phyloP scores from a whole-genome alignment of 2,113 vertebrate genomes.

The Thermophis baileyi region DNA sequence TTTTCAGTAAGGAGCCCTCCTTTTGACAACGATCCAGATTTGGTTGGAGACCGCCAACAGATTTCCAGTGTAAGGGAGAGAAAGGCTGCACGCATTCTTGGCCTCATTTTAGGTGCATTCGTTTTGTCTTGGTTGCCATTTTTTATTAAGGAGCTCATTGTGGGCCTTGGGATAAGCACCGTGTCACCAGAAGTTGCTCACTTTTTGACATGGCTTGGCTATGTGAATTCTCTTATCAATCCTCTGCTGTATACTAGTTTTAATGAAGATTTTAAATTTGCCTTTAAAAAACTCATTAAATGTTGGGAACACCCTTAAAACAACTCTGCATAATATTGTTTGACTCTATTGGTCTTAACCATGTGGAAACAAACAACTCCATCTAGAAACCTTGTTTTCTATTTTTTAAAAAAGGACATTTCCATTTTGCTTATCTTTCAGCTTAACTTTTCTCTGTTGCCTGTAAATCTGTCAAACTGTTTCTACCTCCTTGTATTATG shows the following conservation, averaged over 20 bases:
- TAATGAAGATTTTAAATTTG: constrained; percentile 89
- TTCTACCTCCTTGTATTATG: constrained; percentile 67
- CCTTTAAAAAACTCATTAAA: constrained; percentile 83
- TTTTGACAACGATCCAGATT: constrained; percentile 72
- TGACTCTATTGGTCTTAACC: constrained; percentile 59
- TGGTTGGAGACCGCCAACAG: constrained; percentile 74
- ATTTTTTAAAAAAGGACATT: constrained; percentile 22
- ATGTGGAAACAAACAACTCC: constrained; percentile 28
- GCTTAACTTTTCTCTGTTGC: constrained; percentile 54
- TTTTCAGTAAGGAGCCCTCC: constrained; percentile 64
- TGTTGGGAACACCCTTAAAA: constrained; percentile 75
- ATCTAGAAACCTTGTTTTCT: constrained; percentile 16
- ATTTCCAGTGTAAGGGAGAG: constrained; percentile 80
- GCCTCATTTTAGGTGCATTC: constrained; percentile 86
- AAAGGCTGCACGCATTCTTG: constrained; percentile 85
- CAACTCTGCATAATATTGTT: not conserved
- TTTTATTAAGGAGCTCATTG: constrained; percentile 86
- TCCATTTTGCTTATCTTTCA: constrained; percentile 46
- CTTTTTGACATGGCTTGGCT: constrained; percentile 87
- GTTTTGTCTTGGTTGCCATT: constrained; percentile 90
- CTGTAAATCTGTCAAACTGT: constrained; percentile 51
- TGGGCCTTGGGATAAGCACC: constrained; percentile 74
- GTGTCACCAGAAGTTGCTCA: constrained; percentile 78
- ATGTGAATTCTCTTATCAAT: constrained; percentile 90
- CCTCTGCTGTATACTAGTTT: constrained; percentile 90